A percentile compares a stretch with the other conserved stretches of the same genome.
phyloP scores from a whole-genome alignment of 2,113 vertebrate genomes.

The Nerophis ophidion region DNA sequence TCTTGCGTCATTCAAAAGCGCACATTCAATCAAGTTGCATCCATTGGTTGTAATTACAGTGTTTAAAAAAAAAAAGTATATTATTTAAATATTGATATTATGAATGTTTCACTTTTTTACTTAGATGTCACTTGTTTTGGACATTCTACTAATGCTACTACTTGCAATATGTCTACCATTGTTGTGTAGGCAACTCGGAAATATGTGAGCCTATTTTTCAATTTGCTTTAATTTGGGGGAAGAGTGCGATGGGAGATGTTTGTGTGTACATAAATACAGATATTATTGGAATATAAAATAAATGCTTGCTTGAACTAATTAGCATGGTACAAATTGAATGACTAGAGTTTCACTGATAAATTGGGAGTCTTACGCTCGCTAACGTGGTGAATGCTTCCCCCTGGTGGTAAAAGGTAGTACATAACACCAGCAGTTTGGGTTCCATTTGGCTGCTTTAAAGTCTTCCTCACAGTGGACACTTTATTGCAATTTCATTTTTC shows the following conservation, averaged over 20 bases:
- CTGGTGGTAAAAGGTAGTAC: constrained; percentile 11
- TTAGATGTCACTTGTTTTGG: constrained; percentile 45
- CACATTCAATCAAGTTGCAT: neutral
- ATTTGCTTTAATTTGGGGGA: constrained; percentile 22
- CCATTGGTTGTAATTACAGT: neutral
- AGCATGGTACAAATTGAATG: neutral
- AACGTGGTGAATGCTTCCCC: constrained; percentile 17
- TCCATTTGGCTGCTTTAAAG: neutral
- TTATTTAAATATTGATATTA: constrained; percentile 38
- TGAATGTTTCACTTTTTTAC: constrained; percentile 43
- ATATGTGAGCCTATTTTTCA: constrained; percentile 14
- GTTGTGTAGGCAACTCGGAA: constrained; percentile 36
- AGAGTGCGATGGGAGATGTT: constrained; percentile 24
- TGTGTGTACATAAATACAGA: constrained; percentile 61
- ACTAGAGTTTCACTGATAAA: too few relatives aligned
- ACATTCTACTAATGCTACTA: constrained; percentile 45
- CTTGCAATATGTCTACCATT: constrained; percentile 34
- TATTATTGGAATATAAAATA: constrained; percentile 53
- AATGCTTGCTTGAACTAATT: constrained; percentile 52
- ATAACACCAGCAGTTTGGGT: neutral
- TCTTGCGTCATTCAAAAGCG: neutral
- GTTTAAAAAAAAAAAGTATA: neutral
- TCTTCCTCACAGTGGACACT: neutral
- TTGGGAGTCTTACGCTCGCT: too few relatives aligned
- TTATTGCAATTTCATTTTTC: neutral